phyloP scores from a whole-genome alignment of 2,797 vertebrate genomes.

The Tinamus major region DNA sequence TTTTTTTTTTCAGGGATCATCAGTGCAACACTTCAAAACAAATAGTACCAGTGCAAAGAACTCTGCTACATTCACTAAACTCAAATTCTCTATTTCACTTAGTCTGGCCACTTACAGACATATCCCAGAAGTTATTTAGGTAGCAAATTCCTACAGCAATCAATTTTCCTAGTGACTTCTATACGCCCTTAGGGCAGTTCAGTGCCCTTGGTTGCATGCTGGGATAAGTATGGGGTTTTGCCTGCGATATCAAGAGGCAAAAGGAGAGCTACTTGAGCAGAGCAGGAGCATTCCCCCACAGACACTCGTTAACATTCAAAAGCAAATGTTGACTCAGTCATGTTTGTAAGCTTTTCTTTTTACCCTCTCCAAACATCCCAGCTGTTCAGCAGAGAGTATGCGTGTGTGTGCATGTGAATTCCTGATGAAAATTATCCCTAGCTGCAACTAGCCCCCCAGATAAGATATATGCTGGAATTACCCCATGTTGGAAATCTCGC shows the following conservation, averaged over 20 bases:
- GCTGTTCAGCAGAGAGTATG: conserved; percentile 15
- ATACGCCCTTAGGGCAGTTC: rapidly evolving
- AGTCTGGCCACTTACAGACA: background rate
- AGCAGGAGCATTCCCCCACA: background rate
- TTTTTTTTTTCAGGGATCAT: background rate
- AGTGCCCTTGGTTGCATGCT: background rate
- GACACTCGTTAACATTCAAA: conserved; percentile 21
- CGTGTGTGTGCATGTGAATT: background rate
- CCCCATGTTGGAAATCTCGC: background rate
- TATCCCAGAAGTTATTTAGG: background rate
- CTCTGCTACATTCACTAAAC: background rate
- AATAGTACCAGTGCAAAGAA: background rate
- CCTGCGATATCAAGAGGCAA: background rate
- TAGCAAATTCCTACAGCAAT: background rate
- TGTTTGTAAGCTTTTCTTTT: conserved; percentile 55
- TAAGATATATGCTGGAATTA: background rate
- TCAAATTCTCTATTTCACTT: background rate
- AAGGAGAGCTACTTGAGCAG: background rate
- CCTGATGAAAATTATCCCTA: conserved; percentile 29
- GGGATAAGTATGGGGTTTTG: background rate
- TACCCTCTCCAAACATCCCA: conserved; percentile 46
- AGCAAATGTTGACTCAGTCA: conserved; percentile 8
- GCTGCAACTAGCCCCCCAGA: background rate
- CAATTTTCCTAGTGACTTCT: background rate
- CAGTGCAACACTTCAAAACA: background rate